A percentile compares a stretch with the other conserved stretches of the same genome.
These are phyloP conservation scores for Amphimedon queenslandica DNA, from an alignment of 37 sponge, comb jelly and placozoan genomes.

Conservation along the genomic window DNA sequence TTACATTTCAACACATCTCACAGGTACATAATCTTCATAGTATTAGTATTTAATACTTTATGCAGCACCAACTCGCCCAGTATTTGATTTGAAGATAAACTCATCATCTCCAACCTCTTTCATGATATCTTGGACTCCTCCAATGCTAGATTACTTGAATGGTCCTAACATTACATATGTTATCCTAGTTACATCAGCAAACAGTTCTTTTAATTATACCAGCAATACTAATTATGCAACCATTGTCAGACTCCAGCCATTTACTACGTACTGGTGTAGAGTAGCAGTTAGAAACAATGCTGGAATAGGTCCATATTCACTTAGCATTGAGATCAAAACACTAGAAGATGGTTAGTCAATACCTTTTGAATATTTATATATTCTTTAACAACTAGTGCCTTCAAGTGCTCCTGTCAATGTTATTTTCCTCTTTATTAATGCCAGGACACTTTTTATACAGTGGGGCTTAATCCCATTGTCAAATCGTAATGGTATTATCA, in stretches of 20 bases:
- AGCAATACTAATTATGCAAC: background rate
- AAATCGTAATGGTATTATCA: too few relatives aligned
- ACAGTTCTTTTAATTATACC: background rate
- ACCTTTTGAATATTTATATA: too few relatives aligned
- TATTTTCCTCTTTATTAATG: too few relatives aligned
- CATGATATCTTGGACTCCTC: slow-evolving; percentile 15
- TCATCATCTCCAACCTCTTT: background rate
- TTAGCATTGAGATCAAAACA: background rate
- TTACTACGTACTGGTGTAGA: background rate
- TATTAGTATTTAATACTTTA: too few relatives aligned
- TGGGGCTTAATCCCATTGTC: too few relatives aligned
- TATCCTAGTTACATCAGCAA: background rate
- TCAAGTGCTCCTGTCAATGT: too few relatives aligned
- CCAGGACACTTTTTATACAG: too few relatives aligned
- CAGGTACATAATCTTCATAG: background rate
- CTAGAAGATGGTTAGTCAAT: slow-evolving; percentile 7
- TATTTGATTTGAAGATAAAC: too few relatives aligned
- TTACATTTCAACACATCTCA: background rate
- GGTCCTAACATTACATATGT: slow-evolving; percentile 15
- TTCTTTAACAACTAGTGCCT: too few relatives aligned
- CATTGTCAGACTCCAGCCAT: background rate
- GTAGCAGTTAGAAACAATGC: slow-evolving; percentile 5
- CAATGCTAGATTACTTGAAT: slow-evolving; percentile 10
- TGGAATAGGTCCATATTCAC: background rate
- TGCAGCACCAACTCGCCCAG: too few relatives aligned